Evolutionary conservation across 1,140 invertebrate species (phyloP).

Genomic region (Drosophila ercepeae): DNA sequence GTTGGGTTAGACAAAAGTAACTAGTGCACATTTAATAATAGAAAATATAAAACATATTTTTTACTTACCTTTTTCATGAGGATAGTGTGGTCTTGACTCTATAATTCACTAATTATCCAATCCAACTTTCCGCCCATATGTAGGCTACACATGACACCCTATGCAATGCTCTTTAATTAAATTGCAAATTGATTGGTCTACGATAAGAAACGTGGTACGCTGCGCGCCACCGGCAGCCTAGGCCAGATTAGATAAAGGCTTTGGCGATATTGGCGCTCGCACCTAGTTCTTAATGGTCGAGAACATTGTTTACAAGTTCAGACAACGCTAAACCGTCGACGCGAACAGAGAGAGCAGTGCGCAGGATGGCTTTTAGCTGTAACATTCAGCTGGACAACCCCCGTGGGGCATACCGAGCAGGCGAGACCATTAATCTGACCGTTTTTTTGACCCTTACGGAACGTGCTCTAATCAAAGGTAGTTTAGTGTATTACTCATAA

Average conservation of each 20-base stretch:
- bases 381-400: conserved; percentile 64
- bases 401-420: conserved; percentile 54
- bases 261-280: conserved; percentile 28
- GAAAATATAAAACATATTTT: too few relatives aligned
- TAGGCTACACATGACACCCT: conserved; percentile 41
- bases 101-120: too few relatives aligned
- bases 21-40: too few relatives aligned
- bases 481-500: conserved; percentile 42
- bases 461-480: conserved; percentile 45
- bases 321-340: conserved; percentile 40
- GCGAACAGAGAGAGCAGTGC: conserved; percentile 21
- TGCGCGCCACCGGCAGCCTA: conserved; percentile 4
- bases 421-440: conserved; percentile 62
- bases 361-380: conserved; percentile 54
- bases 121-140: conserved; percentile 20
- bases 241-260: conserved; percentile 58
- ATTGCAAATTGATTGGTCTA: conserved; percentile 48
- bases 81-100: background rate
- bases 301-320: conserved; percentile 24
- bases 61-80: too few relatives aligned
- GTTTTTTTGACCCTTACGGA: conserved; percentile 58
- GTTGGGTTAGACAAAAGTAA: too few relatives aligned
- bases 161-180: conserved; percentile 60
- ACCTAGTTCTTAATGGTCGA: conserved; percentile 54
- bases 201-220: conserved; percentile 27